Evolutionary conservation across 2,113 vertebrate genomes (phyloP), one percentile per base, ranked within the genome.

Genomic region (Ammospiza nelsoni): DNA sequence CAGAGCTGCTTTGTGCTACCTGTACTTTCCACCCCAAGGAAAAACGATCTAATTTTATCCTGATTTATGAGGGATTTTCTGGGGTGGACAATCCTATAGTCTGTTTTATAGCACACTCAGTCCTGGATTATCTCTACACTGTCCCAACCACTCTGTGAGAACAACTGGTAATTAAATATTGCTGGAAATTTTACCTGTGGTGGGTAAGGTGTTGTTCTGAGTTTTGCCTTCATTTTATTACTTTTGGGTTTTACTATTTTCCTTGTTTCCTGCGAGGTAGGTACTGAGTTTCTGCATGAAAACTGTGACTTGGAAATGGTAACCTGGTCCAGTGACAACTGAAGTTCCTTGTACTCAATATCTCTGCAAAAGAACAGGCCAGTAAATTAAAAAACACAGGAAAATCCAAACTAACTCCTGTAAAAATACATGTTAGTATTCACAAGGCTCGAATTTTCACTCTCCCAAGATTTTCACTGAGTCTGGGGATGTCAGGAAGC

Each of bases 241-340:
- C 94, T 97, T 98, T 98, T 99, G 97, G 98, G 97, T 96, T 98
- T 98, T 29, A 98, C 96, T 57, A 98, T 98, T 97, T 98, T 99
- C 91, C 98, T 97, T 66, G 98, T 97, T 95, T 99, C 98, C 95
- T 98, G 99, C 75, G 98, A 98, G 96, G 98, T 98, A 94, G 98
- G 88, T 84, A 98, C 89, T 91, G 98, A 83, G 88, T 96, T 98
- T 97, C 98, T 98, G 97, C 98, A 99, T 93, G 98, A 96, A 94
- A 98, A 98, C 55, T 97, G 97, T 41, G 97, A 94, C 95, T 98
- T 98, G 79, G 97, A 95, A 62, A 97, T 96, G 46, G 96, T 97
- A 76, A 96, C 98, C 97, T 99, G 99, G 89, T 99, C 99, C 96
- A 98, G 97, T 46, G 99, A 99, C 85, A 99, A 58, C 94, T 98